Percentiles rank a stretch among this genome's conserved stretches.
phyloP scores from a whole-genome alignment of 2,888 invertebrate genomes.

The Hylaea fasciaria region DNA sequence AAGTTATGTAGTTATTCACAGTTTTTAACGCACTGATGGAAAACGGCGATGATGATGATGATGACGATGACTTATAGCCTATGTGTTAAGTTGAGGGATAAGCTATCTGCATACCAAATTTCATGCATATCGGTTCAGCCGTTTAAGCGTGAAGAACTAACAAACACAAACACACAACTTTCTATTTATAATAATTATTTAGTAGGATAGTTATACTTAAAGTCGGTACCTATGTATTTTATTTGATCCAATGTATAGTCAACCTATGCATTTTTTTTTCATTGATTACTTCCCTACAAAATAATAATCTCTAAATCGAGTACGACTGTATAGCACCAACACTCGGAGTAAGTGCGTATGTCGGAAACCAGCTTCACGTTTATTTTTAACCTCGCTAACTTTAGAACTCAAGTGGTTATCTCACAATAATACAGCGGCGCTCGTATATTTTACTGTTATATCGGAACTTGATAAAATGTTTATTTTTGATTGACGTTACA shows the following conservation, averaged over 20 bases:
- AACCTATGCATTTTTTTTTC: neutral
- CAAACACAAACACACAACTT: too few relatives aligned
- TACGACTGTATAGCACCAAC: neutral
- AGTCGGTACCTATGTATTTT: neutral
- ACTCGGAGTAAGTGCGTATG: slow-evolving; percentile 4
- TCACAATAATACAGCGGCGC: slow-evolving; percentile 14
- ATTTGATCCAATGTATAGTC: too few relatives aligned
- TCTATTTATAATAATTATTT: too few relatives aligned
- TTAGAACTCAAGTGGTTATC: slow-evolving; percentile 29
- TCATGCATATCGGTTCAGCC: too few relatives aligned
- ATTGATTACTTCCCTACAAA: neutral
- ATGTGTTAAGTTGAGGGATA: too few relatives aligned
- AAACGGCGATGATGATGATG: too few relatives aligned
- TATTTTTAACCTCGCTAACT: slow-evolving; percentile 35
- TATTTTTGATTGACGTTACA: slow-evolving; percentile 31
- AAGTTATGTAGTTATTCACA: too few relatives aligned
- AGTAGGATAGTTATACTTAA: too few relatives aligned
- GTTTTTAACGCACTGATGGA: too few relatives aligned
- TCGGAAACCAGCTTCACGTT: slow-evolving; percentile 13
- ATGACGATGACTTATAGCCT: too few relatives aligned
- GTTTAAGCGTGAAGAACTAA: too few relatives aligned
- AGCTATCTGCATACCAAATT: too few relatives aligned
- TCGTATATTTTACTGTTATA: slow-evolving; percentile 19
- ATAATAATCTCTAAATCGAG: neutral
- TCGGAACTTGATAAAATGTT: slow-evolving; percentile 19